Conservation (phyloP, 2,797 vertebrate genomes). For the Pipistrellus pipistrellus region DNA sequence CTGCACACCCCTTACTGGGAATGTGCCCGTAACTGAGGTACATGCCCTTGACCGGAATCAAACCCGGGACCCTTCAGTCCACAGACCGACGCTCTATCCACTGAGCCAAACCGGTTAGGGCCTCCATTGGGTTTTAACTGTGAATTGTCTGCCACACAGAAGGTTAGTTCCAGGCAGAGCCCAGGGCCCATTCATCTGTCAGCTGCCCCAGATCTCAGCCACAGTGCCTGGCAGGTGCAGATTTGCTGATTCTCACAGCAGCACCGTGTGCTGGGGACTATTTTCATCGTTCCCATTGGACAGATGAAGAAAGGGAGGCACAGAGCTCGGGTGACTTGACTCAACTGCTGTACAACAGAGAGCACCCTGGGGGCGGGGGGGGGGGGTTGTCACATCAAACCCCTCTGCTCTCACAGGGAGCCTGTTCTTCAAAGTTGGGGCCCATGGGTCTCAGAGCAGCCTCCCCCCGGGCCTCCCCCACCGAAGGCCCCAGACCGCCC, state of each 20-base stretch:
- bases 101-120: no score
- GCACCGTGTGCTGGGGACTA: no score
- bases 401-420: not conserved
- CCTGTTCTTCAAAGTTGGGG: not conserved
- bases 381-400: not conserved
- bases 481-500: not conserved
- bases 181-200: not conserved
- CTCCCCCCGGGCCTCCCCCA: not conserved
- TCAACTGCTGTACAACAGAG: not conserved
- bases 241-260: no score
- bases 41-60: no score
- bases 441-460: not conserved
- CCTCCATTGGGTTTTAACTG: not conserved
- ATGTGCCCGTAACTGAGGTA: no score
- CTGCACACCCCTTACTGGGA: no score
- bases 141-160: not conserved
- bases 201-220: not conserved
- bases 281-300: not conserved
- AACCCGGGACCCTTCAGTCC: no score
- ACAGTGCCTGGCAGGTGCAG: not conserved
- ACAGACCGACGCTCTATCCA: no score
- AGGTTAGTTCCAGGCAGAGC: not conserved
- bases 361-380: not conserved
- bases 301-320: not conserved
- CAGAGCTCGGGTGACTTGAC: not conserved